These are phyloP conservation scores for Euwallacea fornicatus DNA, from an alignment of 1,140 invertebrate species.

Conservation along the genomic window DNA sequence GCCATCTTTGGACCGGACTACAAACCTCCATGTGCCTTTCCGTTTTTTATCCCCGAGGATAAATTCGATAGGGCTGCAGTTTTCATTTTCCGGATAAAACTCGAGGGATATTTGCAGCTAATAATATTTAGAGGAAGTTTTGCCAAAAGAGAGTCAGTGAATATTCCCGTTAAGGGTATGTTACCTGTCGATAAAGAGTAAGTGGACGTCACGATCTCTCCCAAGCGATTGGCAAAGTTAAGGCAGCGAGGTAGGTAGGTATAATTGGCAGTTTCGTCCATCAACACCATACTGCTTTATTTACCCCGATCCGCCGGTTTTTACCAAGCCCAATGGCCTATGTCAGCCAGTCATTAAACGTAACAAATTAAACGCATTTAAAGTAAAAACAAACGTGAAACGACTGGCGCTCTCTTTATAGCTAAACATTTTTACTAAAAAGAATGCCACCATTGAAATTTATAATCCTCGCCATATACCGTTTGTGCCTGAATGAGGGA, in stretches of 20 bases:
- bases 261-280: neutral
- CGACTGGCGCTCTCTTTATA: conserved; percentile 35
- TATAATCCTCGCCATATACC: conserved; percentile 37
- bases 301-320: conserved; percentile 45
- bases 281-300: conserved; percentile 2
- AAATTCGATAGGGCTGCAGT: conserved; percentile 11
- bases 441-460: conserved; percentile 37
- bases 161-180: too few relatives aligned
- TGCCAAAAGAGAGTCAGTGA: too few relatives aligned
- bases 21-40: neutral
- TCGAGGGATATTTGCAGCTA: too few relatives aligned
- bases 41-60: conserved; percentile 7
- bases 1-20: conserved; percentile 14
- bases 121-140: too few relatives aligned
- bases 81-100: conserved; percentile 12
- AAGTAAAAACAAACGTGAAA: conserved; percentile 27
- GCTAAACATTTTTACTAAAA: conserved; percentile 35
- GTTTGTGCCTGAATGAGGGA: conserved; percentile 27
- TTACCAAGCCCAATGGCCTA: conserved; percentile 31
- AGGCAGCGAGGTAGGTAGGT: too few relatives aligned
- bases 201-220: too few relatives aligned
- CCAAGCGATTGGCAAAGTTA: neutral
- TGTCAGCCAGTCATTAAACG: conserved; percentile 25
- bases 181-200: too few relatives aligned
- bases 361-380: conserved; percentile 33